Evolutionary conservation across 2,113 vertebrate species (phyloP).

Genomic region (Leptobrachium ailaonicum): DNA sequence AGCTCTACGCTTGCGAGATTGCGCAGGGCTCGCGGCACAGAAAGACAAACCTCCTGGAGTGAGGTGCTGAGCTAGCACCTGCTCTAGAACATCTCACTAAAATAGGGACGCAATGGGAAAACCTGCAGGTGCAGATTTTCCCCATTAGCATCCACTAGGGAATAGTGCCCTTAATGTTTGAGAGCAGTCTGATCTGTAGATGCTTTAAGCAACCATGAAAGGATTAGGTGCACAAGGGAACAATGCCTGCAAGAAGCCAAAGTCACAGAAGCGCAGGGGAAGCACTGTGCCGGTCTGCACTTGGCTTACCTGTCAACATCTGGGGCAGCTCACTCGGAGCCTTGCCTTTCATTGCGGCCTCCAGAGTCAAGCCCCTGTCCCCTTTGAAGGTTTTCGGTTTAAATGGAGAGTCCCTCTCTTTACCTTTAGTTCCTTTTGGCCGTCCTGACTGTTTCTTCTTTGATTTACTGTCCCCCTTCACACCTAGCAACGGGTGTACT

Average conservation of each 20-base stretch:
- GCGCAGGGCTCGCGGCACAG: no score
- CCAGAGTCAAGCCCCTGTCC: slow-evolving; percentile 90
- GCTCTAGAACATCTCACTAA: no score
- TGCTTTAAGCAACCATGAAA: neutral
- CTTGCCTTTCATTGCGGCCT: slow-evolving; percentile 93
- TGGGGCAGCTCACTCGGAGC: slow-evolving; percentile 87
- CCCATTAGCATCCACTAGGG: no score
- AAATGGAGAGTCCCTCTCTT: slow-evolving; percentile 99
- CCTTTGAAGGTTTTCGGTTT: slow-evolving; percentile 95
- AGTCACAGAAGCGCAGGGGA: neutral
- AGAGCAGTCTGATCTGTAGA: no score
- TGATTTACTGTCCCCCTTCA: slow-evolving; percentile 98
- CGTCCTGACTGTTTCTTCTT: slow-evolving; percentile 99
- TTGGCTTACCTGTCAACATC: slow-evolving; percentile 86
- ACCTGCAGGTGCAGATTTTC: no score
- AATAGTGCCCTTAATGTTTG: no score
- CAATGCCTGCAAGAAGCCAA: neutral
- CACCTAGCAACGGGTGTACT: slow-evolving; percentile 95
- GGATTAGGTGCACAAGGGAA: slow-evolving; percentile 10
- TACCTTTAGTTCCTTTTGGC: slow-evolving; percentile 99
- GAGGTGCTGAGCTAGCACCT: no score
- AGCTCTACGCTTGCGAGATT: no score
- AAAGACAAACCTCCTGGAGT: no score
- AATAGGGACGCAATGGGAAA: no score
- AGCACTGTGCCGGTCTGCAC: slow-evolving; percentile 37